Evolutionary conservation across 1,140 invertebrate species (phyloP).

Genomic region (Macrobrachium rosenbergii): DNA sequence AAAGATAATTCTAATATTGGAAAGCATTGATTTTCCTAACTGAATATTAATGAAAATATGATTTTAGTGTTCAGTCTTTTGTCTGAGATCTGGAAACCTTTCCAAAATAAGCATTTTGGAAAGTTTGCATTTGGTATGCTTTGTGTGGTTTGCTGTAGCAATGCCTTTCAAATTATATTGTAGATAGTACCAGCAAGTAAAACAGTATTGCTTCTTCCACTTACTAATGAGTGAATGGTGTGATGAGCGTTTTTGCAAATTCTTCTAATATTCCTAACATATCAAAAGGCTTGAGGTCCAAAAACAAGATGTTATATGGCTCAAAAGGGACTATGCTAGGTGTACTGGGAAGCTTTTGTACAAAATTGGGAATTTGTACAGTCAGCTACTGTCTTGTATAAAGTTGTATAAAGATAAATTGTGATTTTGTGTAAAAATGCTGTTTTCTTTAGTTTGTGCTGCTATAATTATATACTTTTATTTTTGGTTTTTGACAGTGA

Average conservation of each 20-base stretch:
- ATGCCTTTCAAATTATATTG: slow-evolving; percentile 48
- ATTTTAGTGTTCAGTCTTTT: neutral
- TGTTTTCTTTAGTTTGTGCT: neutral
- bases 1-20: too few species aligned
- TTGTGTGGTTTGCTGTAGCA: slow-evolving; percentile 64
- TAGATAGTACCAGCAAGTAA: slow-evolving; percentile 60
- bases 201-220: slow-evolving; percentile 51
- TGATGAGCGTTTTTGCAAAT: slow-evolving; percentile 56
- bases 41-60: neutral
- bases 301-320: slow-evolving; percentile 61
- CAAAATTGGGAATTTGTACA: slow-evolving; percentile 28
- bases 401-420: slow-evolving; percentile 5
- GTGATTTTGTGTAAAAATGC: slow-evolving; percentile 10
- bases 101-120: slow-evolving; percentile 53
- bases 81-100: slow-evolving; percentile 50
- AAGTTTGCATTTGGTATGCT: slow-evolving; percentile 60
- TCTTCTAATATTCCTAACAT: slow-evolving; percentile 59
- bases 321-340: slow-evolving; percentile 50
- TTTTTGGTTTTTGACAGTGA: neutral
- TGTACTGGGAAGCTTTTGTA: slow-evolving; percentile 33
- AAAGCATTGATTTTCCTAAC: neutral
- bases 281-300: slow-evolving; percentile 59
- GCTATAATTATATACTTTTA: neutral
- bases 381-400: slow-evolving; percentile 34
- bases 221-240: slow-evolving; percentile 63